phyloP scores from a whole-genome alignment of 2,888 invertebrate genomes.

The Baronia brevicornis region DNA sequence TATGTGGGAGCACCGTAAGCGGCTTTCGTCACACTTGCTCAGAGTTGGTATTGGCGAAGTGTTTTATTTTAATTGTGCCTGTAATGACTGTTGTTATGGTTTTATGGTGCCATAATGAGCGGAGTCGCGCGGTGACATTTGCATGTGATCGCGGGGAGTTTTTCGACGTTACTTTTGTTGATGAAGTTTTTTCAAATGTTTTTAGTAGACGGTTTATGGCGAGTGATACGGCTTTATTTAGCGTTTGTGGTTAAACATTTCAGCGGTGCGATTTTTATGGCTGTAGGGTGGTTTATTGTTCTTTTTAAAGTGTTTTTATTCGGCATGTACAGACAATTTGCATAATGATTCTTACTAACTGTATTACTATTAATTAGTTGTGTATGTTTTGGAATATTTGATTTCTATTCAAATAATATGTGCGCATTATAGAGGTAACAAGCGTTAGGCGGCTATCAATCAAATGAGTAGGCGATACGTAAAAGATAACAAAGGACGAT shows the following conservation, averaged over 20 bases:
- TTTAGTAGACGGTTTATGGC: slow-evolving; percentile 57
- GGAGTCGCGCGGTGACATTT: slow-evolving; percentile 61
- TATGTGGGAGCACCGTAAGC: slow-evolving; percentile 71
- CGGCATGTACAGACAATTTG: slow-evolving; percentile 18
- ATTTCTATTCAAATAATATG: slow-evolving; percentile 1
- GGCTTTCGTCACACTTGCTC: slow-evolving; percentile 71
- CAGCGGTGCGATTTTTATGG: slow-evolving; percentile 60
- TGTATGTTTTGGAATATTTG: slow-evolving; percentile 5
- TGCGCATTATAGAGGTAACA: slow-evolving; percentile 8
- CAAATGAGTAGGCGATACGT: slow-evolving; percentile 35
- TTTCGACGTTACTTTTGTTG: slow-evolving; percentile 57
- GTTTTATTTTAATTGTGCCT: slow-evolving; percentile 68
- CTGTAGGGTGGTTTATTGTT: slow-evolving; percentile 56
- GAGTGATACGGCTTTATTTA: slow-evolving; percentile 59
- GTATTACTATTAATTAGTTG: no score
- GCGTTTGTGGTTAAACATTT: slow-evolving; percentile 70
- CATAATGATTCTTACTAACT: slow-evolving; percentile 11
- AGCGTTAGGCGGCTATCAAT: slow-evolving; percentile 22
- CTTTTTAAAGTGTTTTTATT: slow-evolving; percentile 48
- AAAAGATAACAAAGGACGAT: slow-evolving; percentile 48
- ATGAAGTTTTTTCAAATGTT: slow-evolving; percentile 58
- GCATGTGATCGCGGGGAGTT: slow-evolving; percentile 66
- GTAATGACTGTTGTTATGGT: slow-evolving; percentile 72
- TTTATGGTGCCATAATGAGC: slow-evolving; percentile 68
- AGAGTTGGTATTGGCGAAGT: slow-evolving; percentile 54